These are phyloP conservation scores for Dinocampus coccinellae DNA, from an alignment of 2,888 invertebrate species.

Conservation along the genomic window DNA sequence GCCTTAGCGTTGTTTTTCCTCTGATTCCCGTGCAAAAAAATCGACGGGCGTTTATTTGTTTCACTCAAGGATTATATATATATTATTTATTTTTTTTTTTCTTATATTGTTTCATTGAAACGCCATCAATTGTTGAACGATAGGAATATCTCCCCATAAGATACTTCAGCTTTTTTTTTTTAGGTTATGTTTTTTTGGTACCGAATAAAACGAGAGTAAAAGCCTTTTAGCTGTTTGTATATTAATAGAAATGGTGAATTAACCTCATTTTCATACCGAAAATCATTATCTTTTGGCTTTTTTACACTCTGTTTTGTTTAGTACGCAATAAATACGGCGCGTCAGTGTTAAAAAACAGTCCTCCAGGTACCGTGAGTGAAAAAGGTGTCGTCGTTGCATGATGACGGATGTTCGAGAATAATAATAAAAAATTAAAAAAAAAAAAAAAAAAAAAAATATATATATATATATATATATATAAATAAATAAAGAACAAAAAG, in stretches of 20 bases:
- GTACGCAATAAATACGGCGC: background rate
- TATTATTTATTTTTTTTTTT: background rate
- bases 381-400: conserved; percentile 26
- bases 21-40: conserved; percentile 58
- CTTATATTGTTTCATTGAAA: background rate
- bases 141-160: too few relatives aligned
- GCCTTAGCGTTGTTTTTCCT: conserved; percentile 69
- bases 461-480: background rate
- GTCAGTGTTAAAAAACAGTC: conserved; percentile 24
- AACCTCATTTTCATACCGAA: too few relatives aligned
- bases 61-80: too few relatives aligned
- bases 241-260: too few relatives aligned
- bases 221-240: too few relatives aligned
- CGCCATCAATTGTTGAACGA: background rate
- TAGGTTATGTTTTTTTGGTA: too few relatives aligned
- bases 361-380: conserved; percentile 25
- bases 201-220: too few relatives aligned
- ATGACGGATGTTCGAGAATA: background rate
- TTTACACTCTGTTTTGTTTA: conserved; percentile 22
- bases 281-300: conserved; percentile 5
- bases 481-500: too few relatives aligned
- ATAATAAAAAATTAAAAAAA: background rate
- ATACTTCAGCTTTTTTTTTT: too few relatives aligned
- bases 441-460: conserved; percentile 1
- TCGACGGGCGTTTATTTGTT: conserved; percentile 44